Evolutionary conservation across 2,797 vertebrate genomes (phyloP), one percentile per base, ranked within the genome.

Genomic region (Yasuhikotakia modesta): DNA sequence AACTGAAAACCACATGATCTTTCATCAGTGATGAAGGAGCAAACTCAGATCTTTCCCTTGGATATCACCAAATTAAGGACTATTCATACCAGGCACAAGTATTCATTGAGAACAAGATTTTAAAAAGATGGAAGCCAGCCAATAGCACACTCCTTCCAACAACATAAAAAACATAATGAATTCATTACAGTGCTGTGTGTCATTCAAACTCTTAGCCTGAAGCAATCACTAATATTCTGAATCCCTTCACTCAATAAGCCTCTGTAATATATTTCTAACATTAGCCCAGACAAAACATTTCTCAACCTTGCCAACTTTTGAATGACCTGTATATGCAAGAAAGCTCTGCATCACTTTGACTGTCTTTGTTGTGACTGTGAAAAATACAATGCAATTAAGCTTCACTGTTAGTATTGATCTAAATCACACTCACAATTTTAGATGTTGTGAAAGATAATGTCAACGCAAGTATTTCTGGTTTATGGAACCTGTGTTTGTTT

Each of bases 211-310:
- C 24, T 43, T 24, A 48, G 46, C 46, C 67, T 78, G 52, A 16
- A 43, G 35, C 76, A 70, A 65, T 68, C 55, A 68, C 52, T 67
- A 64, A 46, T 57, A 58, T 27, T 66, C 76, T 58, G 35, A 75
- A 53, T 48, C 27, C 27, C 68, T 70, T 35, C 46, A 69, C 66
- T 65, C n/a, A n/a, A 53, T 52, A 73, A 27, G 27, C 4, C 27
- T 27, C 27, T 43, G 48, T 71, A 79, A 82, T 82, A 76, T 67
- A 76, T 77, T 73, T 73, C 71, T 78, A 53, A 70, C 77, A 63
- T 71, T 16, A 77, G 58, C 58, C 24, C 45, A 46, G 11, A 52
- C 57, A 73, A 30, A 70, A 66, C 60, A 53, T 79, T 73, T 73
- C 76, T 81, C 63, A 78, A 35, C 27, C 27, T n/a, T 60, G 52